These are phyloP conservation scores for Aleiodes leptofemur DNA, from an alignment of 2,888 invertebrate genomes.

Conservation along the genomic window DNA sequence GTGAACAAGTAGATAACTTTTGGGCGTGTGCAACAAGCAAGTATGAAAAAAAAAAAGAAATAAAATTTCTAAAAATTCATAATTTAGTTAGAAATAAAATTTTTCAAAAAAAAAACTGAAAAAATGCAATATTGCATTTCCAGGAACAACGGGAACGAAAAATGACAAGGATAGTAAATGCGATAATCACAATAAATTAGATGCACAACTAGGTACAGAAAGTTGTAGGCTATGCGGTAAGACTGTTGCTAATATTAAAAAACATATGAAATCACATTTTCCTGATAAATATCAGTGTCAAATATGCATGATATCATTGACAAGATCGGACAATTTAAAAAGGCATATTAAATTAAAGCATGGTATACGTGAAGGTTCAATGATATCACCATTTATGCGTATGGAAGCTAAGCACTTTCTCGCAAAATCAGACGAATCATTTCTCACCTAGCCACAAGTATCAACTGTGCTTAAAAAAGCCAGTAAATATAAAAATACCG, in stretches of 20 bases:
- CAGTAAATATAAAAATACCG: neutral
- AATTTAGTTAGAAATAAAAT: conserved; percentile 27
- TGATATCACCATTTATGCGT: conserved; percentile 69
- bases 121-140: conserved; percentile 70
- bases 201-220: conserved; percentile 69
- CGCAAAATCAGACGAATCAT: conserved; percentile 69
- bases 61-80: neutral
- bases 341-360: conserved; percentile 77
- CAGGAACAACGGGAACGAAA: conserved; percentile 72
- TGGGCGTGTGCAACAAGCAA: conserved; percentile 53
- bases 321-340: conserved; percentile 77
- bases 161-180: conserved; percentile 71
- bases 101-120: conserved; percentile 58
- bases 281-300: conserved; percentile 75
- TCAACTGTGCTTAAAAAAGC: conserved; percentile 8
- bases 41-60: conserved; percentile 19
- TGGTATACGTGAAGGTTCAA: conserved; percentile 70
- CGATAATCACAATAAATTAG: conserved; percentile 71
- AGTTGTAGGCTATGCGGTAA: conserved; percentile 75
- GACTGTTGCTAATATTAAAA: conserved; percentile 74
- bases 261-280: conserved; percentile 75
- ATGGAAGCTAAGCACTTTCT: conserved; percentile 69
- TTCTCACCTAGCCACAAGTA: conserved; percentile 65
- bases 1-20: conserved; percentile 60
- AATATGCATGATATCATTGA: conserved; percentile 76